Evolutionary conservation across 2,888 invertebrate species (phyloP).

Genomic region (Cataglyphis livida): DNA sequence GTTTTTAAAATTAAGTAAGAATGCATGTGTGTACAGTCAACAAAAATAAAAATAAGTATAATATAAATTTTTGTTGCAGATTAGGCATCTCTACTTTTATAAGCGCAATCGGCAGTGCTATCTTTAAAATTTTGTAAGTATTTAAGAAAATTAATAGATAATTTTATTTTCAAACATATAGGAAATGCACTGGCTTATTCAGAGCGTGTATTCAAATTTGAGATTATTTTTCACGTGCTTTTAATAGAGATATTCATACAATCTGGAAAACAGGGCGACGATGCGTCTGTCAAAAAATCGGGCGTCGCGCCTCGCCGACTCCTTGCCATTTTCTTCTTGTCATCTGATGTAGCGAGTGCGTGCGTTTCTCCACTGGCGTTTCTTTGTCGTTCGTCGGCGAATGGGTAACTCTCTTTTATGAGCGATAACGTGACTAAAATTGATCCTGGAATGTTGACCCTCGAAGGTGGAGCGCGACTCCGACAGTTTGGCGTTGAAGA

Average conservation of each 20-base stretch:
- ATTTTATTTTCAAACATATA: neutral
- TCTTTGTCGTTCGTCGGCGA: slow-evolving; percentile 50
- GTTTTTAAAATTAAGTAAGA: neutral
- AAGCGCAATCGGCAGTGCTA: neutral
- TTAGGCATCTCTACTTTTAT: neutral
- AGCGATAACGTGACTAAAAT: slow-evolving; percentile 73
- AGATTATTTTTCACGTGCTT: neutral
- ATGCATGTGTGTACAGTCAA: neutral
- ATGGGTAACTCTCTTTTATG: slow-evolving; percentile 43
- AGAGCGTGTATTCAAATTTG: neutral
- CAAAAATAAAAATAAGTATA: neutral
- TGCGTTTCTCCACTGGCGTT: slow-evolving; percentile 21
- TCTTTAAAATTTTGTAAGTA: slow-evolving; percentile 26
- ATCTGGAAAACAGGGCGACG: neutral
- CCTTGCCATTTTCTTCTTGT: slow-evolving; percentile 12
- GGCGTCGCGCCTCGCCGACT: slow-evolving; percentile 6
- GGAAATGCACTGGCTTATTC: neutral
- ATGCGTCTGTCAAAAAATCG: slow-evolving; percentile 4
- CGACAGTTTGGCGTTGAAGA: slow-evolving; percentile 65
- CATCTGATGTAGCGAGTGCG: slow-evolving; percentile 4
- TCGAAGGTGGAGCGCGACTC: slow-evolving; percentile 62
- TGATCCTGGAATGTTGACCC: slow-evolving; percentile 76
- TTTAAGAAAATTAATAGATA: neutral
- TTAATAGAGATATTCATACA: neutral
- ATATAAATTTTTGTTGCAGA: slow-evolving; percentile 43